Evolutionary conservation across 2,113 vertebrate genomes (phyloP).

Genomic region (Bombycilla garrulus): DNA sequence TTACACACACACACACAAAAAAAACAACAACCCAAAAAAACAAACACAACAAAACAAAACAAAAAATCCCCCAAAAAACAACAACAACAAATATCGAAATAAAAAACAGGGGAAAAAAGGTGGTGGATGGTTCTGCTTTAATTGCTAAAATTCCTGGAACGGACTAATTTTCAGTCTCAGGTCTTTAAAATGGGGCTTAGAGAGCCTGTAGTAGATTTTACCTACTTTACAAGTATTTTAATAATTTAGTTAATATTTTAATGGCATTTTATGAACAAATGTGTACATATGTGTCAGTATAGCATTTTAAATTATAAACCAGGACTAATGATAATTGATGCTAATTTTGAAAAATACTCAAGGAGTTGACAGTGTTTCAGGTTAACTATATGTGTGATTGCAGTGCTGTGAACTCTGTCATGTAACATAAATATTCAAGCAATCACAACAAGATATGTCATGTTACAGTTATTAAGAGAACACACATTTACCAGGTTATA

Average conservation of each 20-base stretch:
- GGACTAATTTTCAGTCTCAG: neutral
- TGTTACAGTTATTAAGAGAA: neutral
- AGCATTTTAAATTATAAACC: neutral
- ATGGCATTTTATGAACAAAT: neutral
- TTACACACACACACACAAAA: no score
- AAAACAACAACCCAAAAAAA: neutral
- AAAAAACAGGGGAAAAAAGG: rapidly evolving
- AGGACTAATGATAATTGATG: neutral
- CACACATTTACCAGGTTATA: neutral
- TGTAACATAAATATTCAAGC: neutral
- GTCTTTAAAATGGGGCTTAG: neutral
- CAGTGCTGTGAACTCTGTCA: neutral
- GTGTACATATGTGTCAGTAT: neutral
- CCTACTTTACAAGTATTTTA: neutral
- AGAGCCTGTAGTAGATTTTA: neutral
- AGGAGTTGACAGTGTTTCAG: neutral
- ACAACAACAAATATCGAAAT: no score
- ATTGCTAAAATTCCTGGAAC: neutral
- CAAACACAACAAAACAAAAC: no score
- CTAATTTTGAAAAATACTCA: neutral
- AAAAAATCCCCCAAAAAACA: neutral
- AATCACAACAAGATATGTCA: neutral
- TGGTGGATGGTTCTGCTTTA: neutral
- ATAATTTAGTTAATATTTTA: neutral
- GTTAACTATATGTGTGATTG: neutral